phyloP scores from a whole-genome alignment of 1,140 invertebrate genomes.

The Brachionus rubens region DNA sequence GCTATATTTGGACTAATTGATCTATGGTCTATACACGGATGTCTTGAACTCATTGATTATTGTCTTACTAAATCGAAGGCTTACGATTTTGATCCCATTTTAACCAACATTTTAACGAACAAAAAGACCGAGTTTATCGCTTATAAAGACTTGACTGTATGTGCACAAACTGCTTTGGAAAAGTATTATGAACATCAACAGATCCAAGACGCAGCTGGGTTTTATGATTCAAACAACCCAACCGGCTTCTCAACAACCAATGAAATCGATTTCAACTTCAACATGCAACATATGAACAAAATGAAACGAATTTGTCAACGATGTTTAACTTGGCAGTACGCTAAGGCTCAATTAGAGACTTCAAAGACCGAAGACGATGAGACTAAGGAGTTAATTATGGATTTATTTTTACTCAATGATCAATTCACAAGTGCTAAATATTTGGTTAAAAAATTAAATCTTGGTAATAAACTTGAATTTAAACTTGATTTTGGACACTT shows the following conservation, averaged over 20 bases:
- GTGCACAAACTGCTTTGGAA: slow-evolving; percentile 29
- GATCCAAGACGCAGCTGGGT: slow-evolving; percentile 6
- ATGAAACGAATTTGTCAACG: slow-evolving; percentile 27
- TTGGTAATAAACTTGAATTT: slow-evolving; percentile 1
- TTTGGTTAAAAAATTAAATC: slow-evolving; percentile 3
- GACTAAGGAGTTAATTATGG: slow-evolving; percentile 11
- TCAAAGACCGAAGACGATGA: background rate
- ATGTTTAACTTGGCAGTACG: slow-evolving; percentile 46
- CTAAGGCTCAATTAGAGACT: background rate
- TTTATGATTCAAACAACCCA: background rate
- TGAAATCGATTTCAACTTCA: background rate
- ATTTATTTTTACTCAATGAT: slow-evolving; percentile 39
- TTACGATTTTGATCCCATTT: background rate
- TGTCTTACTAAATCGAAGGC: slow-evolving; percentile 49
- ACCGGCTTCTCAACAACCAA: background rate
- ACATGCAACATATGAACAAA: slow-evolving; percentile 5
- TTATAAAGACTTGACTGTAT: slow-evolving; percentile 36
- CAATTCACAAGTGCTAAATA: slow-evolving; percentile 28
- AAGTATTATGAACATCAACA: slow-evolving; percentile 45
- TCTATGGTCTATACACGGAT: slow-evolving; percentile 51
- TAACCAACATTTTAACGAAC: background rate
- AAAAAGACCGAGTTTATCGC: slow-evolving; percentile 6
- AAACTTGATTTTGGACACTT: slow-evolving; percentile 44
- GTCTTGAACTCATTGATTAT: slow-evolving; percentile 52
- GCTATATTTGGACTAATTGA: slow-evolving; percentile 51